These are phyloP conservation scores for Epistrophella euchroma DNA, from an alignment of 2,888 invertebrate species.

Conservation along the genomic window DNA sequence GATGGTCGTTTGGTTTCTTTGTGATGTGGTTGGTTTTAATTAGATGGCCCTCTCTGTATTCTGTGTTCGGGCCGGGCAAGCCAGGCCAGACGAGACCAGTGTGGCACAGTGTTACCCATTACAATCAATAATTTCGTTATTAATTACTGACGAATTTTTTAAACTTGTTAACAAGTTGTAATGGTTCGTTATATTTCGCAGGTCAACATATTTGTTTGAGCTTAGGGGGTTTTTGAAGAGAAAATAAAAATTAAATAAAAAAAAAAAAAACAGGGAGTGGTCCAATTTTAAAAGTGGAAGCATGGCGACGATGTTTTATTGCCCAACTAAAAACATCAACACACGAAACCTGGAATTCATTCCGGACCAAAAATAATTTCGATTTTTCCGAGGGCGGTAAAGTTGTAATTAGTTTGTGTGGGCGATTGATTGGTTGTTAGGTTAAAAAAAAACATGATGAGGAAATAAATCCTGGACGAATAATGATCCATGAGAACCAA, in stretches of 20 bases:
- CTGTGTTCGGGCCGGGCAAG: not conserved
- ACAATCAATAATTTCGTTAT: conserved; percentile 72
- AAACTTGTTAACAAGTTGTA: conserved; percentile 71
- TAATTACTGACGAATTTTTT: conserved; percentile 64
- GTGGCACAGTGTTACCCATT: conserved; percentile 34
- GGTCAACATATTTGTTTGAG: conserved; percentile 32
- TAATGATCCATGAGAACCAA: conserved; percentile 38
- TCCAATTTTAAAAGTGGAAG: conserved; percentile 44
- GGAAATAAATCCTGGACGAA: conserved; percentile 24
- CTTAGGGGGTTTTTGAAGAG: conserved; percentile 7
- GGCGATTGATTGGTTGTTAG: conserved; percentile 41
- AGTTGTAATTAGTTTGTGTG: conserved; percentile 57
- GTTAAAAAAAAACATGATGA: conserved; percentile 16
- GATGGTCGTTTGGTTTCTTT: conserved; percentile 35
- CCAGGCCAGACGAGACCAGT: conserved; percentile 1
- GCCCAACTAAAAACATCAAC: conserved; percentile 20
- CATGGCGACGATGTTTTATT: conserved; percentile 48
- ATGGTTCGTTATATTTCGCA: conserved; percentile 71
- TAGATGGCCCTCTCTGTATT: conserved; percentile 40
- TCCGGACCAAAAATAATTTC: conserved; percentile 46
- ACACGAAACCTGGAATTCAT: conserved; percentile 27
- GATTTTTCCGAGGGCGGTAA: conserved; percentile 26
- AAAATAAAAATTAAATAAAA: not conserved
- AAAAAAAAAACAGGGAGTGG: conserved; percentile 45
- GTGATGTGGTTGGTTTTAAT: conserved; percentile 64